phyloP scores from a whole-genome alignment of 53 echinoderm and acorn worm species.

The Paelopatides confundens region DNA sequence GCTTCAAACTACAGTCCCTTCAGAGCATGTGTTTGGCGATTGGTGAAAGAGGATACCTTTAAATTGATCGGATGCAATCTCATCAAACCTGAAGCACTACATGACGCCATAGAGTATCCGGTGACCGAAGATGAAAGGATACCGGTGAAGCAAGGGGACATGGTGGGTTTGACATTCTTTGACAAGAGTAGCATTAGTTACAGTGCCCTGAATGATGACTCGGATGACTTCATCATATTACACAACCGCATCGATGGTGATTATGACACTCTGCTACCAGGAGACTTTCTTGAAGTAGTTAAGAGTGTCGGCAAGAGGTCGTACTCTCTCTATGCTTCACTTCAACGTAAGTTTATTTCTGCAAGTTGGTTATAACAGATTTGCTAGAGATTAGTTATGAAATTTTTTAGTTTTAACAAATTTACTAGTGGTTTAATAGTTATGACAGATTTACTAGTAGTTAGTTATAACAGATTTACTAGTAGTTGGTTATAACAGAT shows the following conservation, averaged over 20 bases:
- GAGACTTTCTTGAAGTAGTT: neutral
- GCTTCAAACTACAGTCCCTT: neutral
- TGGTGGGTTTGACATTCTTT: slow-evolving; percentile 24
- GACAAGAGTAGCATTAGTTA: neutral
- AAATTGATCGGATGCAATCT: slow-evolving; percentile 33
- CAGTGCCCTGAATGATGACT: neutral
- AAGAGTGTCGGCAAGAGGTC: neutral
- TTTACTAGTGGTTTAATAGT: no score
- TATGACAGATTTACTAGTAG: no score
- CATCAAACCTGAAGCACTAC: neutral
- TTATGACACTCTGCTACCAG: neutral
- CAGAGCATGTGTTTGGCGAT: slow-evolving; percentile 8
- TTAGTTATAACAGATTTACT: no score
- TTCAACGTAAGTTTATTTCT: neutral
- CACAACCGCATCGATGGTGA: slow-evolving; percentile 23
- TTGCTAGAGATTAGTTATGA: no score
- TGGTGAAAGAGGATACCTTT: slow-evolving; percentile 4
- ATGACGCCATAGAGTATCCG: neutral
- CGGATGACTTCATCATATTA: neutral
- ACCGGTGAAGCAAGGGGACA: slow-evolving; percentile 14
- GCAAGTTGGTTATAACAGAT: no score
- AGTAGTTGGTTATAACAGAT: no score
- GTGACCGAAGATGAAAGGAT: neutral
- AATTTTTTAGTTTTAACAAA: no score
- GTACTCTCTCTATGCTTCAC: slow-evolving; percentile 15